Conservation (phyloP, 2,113 vertebrate genomes). For the Ursus arctos region DNA sequence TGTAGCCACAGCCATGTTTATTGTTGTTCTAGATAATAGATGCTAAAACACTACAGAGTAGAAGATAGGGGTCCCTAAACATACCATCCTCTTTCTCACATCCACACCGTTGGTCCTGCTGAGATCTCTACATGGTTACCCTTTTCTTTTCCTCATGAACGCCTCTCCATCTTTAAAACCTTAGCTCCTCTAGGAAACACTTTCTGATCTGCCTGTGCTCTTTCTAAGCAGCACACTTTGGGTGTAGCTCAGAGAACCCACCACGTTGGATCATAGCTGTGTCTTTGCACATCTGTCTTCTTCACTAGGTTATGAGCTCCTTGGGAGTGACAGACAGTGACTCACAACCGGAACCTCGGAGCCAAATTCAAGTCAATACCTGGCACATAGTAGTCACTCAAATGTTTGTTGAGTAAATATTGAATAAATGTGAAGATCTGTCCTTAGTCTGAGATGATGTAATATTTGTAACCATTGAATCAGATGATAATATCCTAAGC, state of each 20-base stretch:
- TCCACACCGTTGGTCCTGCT: not conserved
- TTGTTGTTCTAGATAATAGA: conserved; percentile 58
- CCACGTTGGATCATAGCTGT: not conserved
- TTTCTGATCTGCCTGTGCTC: not conserved
- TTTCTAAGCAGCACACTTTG: not conserved
- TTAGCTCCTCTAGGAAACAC: not conserved
- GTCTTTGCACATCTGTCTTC: not conserved
- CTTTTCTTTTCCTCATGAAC: not conserved
- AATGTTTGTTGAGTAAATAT: conserved; percentile 76
- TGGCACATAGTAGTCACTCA: conserved; percentile 42
- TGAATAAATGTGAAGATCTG: conserved; percentile 43
- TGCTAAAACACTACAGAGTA: not conserved
- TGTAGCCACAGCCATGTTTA: conserved; percentile 38
- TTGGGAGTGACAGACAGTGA: not conserved
- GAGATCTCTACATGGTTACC: not conserved
- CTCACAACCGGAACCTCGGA: not conserved
- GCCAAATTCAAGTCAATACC: not conserved
- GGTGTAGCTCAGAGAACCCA: not conserved
- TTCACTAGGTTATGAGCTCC: not conserved
- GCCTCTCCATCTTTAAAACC: not conserved
- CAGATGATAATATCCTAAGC: conserved; percentile 36
- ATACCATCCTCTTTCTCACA: not conserved
- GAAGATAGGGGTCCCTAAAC: not conserved
- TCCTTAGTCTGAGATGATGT: conserved; percentile 58
- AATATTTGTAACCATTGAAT: conserved; percentile 61